These are phyloP conservation scores for Ochropleura plecta DNA, from an alignment of 2,888 invertebrate species.

Conservation along the genomic window DNA sequence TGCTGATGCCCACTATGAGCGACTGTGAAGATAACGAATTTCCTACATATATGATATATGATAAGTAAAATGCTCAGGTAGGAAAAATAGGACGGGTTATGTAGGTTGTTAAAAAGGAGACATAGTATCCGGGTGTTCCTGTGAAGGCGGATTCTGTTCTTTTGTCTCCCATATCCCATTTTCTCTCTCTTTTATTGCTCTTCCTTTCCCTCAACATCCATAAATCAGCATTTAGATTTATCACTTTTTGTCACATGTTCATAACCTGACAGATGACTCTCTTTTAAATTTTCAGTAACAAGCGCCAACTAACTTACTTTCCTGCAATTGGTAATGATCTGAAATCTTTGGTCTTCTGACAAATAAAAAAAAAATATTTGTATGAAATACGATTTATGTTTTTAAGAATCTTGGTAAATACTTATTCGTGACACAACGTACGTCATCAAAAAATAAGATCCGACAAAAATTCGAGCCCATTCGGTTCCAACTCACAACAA, in stretches of 20 bases:
- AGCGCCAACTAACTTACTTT: not conserved
- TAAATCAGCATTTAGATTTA: not conserved
- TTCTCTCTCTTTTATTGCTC: not conserved
- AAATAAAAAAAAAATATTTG: not conserved
- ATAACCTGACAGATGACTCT: not conserved
- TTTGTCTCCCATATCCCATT: not conserved
- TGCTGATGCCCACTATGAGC: too few species aligned
- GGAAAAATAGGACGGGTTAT: too few species aligned
- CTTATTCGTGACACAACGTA: conserved; percentile 4
- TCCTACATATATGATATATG: too few species aligned
- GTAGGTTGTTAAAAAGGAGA: too few species aligned
- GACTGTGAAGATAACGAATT: too few species aligned
- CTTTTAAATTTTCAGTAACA: not conserved
- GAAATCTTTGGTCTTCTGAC: not conserved
- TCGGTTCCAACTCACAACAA: conserved; percentile 30
- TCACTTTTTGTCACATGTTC: not conserved
- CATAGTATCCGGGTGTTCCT: too few species aligned
- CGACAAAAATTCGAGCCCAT: conserved; percentile 11
- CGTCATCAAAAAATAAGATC: conserved; percentile 12
- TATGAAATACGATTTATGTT: not conserved
- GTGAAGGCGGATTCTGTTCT: too few species aligned
- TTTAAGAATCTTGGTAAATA: not conserved
- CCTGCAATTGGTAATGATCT: not conserved
- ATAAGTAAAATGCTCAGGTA: too few species aligned
- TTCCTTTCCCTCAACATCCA: not conserved